phyloP scores from a whole-genome alignment of 2,113 vertebrate species.

The Chloropsis hardwickii region DNA sequence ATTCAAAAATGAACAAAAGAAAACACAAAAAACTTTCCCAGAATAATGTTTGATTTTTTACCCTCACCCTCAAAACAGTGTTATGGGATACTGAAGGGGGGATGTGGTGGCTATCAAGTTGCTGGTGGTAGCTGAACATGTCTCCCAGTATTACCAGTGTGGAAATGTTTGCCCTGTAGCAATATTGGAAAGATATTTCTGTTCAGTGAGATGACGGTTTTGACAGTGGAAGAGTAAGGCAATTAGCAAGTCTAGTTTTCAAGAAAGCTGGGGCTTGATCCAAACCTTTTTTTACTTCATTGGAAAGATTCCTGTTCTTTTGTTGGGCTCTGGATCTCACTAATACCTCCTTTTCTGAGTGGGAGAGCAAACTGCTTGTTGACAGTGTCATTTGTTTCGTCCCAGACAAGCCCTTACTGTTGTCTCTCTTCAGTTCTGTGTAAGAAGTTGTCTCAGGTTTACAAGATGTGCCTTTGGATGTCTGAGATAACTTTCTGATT shows the following conservation, averaged over 20 bases:
- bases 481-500: conserved; percentile 37
- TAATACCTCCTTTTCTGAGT: not conserved
- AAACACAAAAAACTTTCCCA: not conserved
- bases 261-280: conserved; percentile 5
- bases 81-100: not conserved
- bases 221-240: conserved; percentile 11
- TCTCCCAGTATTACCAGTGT: not conserved
- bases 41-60: not conserved
- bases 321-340: not conserved
- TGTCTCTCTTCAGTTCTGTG: not conserved
- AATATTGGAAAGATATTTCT: not conserved
- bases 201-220: not conserved
- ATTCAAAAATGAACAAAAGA: not conserved
- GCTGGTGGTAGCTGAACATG: not conserved
- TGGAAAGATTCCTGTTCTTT: conserved; percentile 21
- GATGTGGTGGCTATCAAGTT: not conserved
- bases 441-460: conserved; percentile 14
- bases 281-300: not conserved
- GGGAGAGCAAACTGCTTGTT: not conserved
- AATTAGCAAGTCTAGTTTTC: conserved; percentile 44
- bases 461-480: conserved; percentile 17
- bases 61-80: not conserved
- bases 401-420: not conserved
- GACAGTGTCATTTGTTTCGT: not conserved
- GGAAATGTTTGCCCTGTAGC: not conserved